phyloP scores from a whole-genome alignment of 2,797 vertebrate genomes.

The Sphaeramia orbicularis region DNA sequence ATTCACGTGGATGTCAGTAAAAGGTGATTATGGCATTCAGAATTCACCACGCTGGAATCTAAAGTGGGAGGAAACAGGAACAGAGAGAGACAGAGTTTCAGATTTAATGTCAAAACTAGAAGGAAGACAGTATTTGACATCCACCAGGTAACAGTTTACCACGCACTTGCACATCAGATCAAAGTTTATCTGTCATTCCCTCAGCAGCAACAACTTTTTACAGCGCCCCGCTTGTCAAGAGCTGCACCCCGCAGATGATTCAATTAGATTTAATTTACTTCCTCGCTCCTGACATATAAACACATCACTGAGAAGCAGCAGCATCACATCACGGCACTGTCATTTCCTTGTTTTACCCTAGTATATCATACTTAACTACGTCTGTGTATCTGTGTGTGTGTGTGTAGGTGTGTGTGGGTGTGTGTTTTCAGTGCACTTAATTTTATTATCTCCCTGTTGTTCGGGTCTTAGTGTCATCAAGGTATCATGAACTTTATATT shows the following conservation, averaged over 20 bases:
- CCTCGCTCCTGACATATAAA: constrained; percentile 32
- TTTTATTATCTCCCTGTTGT: constrained; percentile 19
- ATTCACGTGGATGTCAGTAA: constrained; percentile 19
- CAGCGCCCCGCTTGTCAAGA: constrained; percentile 31
- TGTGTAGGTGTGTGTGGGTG: not conserved
- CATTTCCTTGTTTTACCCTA: not conserved
- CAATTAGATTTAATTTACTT: constrained; percentile 70
- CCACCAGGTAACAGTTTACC: constrained; percentile 44
- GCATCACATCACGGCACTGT: constrained; percentile 19
- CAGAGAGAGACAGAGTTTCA: constrained; percentile 40
- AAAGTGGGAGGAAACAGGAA: constrained; percentile 51
- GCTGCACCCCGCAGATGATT: constrained; percentile 58
- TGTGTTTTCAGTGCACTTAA: constrained; percentile 6
- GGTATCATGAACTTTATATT: constrained; percentile 19
- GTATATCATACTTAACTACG: not conserved
- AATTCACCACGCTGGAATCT: constrained; percentile 60
- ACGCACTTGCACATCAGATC: constrained; percentile 48
- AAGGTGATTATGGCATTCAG: constrained; percentile 69
- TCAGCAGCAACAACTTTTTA: constrained; percentile 35
- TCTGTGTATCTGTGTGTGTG: not conserved
- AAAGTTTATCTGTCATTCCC: constrained; percentile 51
- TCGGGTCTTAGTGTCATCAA: constrained; percentile 12
- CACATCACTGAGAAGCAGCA: constrained; percentile 1
- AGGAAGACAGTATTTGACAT: constrained; percentile 23
- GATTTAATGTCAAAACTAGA: constrained; percentile 15